Evolutionary conservation across 2,888 invertebrate species (phyloP).

Genomic region (Azorinus chamasolen): DNA sequence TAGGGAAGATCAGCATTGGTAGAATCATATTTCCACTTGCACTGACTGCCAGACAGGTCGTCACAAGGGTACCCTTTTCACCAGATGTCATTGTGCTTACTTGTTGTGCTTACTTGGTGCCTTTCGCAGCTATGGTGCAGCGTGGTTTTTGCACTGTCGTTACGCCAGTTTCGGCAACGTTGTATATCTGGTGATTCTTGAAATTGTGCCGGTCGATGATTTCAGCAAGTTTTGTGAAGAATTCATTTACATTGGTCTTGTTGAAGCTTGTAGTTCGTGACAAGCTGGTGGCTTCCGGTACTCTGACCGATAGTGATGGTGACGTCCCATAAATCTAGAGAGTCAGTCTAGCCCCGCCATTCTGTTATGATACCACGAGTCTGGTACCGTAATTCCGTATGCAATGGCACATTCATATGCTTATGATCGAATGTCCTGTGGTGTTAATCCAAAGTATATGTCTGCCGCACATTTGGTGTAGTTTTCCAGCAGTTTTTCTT

Average conservation of each 20-base stretch:
- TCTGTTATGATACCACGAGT: conserved; percentile 45
- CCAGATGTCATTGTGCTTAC: conserved; percentile 53
- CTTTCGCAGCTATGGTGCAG: conserved; percentile 37
- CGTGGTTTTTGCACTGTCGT: conserved; percentile 62
- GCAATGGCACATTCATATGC: conserved; percentile 52
- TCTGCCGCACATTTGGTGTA: conserved; percentile 18
- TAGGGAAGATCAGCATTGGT: conserved; percentile 53
- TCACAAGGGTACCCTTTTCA: conserved; percentile 56
- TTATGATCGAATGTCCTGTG: conserved; percentile 28
- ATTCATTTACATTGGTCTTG: conserved; percentile 29
- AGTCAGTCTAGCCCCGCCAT: conserved; percentile 63
- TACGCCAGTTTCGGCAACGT: conserved; percentile 58
- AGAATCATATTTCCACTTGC: conserved; percentile 51
- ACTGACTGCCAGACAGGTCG: conserved; percentile 30
- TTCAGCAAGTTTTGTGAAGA: conserved; percentile 44
- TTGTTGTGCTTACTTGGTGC: conserved; percentile 59
- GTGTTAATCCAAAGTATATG: conserved; percentile 53
- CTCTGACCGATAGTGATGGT: conserved; percentile 39
- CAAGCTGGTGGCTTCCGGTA: conserved; percentile 62
- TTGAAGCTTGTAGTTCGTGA: conserved; percentile 56
- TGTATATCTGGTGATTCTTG: conserved; percentile 38
- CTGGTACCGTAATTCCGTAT: conserved; percentile 31
- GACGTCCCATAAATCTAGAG: conserved; percentile 28
- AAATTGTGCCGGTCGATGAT: conserved; percentile 48
- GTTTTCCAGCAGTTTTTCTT: conserved; percentile 6